These are phyloP conservation scores for Paramuricea clavata DNA, from an alignment of 92 coral and sea anemone genomes.

Conservation along the genomic window DNA sequence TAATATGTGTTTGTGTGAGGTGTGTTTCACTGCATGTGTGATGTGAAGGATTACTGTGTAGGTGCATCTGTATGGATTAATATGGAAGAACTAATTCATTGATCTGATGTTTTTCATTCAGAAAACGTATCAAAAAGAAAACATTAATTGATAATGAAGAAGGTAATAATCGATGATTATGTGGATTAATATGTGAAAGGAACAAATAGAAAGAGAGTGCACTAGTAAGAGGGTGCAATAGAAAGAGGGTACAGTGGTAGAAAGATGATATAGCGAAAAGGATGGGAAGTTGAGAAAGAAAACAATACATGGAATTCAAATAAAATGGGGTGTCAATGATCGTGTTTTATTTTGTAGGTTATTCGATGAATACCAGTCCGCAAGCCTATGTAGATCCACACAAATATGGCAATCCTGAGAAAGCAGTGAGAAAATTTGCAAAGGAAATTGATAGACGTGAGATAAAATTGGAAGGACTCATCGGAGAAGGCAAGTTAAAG, in stretches of 20 bases:
- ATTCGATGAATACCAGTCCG: constrained; percentile 61
- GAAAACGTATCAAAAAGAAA: constrained; percentile 7
- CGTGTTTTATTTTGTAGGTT: constrained; percentile 43
- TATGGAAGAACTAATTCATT: background rate
- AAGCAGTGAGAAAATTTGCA: constrained; percentile 84
- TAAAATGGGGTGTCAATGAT: background rate
- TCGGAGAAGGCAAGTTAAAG: constrained; percentile 88
- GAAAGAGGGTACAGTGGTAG: background rate
- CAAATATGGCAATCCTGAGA: constrained; percentile 93
- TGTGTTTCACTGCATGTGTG: background rate
- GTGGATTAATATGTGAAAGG: no score
- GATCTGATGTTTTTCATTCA: background rate
- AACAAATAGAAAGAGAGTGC: no score
- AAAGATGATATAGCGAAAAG: background rate
- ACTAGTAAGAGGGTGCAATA: no score
- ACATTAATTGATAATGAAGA: background rate
- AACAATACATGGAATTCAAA: background rate
- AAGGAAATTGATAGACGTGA: constrained; percentile 80
- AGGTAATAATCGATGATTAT: background rate
- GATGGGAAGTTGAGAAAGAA: background rate
- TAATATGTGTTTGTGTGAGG: no score
- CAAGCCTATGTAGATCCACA: constrained; percentile 91
- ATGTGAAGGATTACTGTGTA: background rate
- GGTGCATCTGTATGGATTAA: no score
- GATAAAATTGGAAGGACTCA: constrained; percentile 77